Conservation (phyloP, 35 echinoderm and acorn worm genomes). For the Anneissia japonica region DNA sequence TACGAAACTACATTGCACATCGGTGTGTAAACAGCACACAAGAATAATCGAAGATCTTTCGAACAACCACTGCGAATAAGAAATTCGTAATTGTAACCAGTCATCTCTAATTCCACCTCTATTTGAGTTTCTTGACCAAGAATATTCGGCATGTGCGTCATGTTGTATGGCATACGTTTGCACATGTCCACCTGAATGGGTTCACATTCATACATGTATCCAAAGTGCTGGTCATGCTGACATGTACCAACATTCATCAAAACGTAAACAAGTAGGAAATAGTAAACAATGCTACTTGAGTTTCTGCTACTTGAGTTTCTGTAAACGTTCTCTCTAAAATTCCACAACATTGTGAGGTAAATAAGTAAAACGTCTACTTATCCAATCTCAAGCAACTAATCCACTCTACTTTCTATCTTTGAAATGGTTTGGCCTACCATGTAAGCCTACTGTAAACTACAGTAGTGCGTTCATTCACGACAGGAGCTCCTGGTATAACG, state of each 20-base stretch:
- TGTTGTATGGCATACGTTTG: neutral
- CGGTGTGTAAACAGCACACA: constrained; percentile 13
- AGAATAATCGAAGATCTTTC: neutral
- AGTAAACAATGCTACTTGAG: neutral
- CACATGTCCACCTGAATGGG: neutral
- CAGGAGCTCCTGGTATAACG: neutral
- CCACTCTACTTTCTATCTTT: no score
- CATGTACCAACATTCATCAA: neutral
- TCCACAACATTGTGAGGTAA: neutral
- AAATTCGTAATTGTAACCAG: neutral
- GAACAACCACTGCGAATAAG: neutral
- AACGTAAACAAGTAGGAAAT: neutral
- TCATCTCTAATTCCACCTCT: neutral
- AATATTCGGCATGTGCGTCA: neutral
- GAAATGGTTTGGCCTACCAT: no score
- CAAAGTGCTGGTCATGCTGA: neutral
- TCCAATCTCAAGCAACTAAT: no score
- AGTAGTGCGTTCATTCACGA: neutral
- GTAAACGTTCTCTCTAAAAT: neutral
- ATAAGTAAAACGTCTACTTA: no score
- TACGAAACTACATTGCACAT: neutral
- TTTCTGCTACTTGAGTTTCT: no score
- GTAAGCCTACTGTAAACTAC: no score
- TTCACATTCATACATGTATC: neutral
- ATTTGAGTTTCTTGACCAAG: neutral